Conservation (phyloP, 2,797 vertebrate genomes). For the Pseudomugil gertrudae region DNA sequence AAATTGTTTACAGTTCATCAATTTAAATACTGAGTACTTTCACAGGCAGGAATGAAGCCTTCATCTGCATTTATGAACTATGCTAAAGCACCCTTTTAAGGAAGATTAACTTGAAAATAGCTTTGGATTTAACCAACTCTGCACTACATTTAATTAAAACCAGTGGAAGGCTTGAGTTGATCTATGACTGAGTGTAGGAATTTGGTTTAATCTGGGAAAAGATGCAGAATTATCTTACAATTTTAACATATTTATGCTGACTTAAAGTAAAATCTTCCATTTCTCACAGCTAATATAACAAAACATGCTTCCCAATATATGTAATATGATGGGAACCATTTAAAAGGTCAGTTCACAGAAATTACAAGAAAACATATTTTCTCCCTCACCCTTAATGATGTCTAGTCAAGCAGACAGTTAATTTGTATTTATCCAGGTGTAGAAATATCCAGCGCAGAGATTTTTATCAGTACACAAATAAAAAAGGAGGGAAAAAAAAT, state of each 20-base stretch:
- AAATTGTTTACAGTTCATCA: conserved; percentile 73
- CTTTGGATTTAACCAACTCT: conserved; percentile 26
- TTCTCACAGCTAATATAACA: conserved; percentile 14
- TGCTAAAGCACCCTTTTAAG: conserved; percentile 49
- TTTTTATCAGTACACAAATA: conserved; percentile 23
- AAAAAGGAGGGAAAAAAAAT: not conserved
- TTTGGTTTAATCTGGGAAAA: conserved; percentile 38
- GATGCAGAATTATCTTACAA: conserved; percentile 24
- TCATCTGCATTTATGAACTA: conserved; percentile 37
- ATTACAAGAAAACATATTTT: conserved; percentile 26
- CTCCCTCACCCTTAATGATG: conserved; percentile 4
- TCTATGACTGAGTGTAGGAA: conserved; percentile 24
- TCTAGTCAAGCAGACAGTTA: conserved; percentile 30
- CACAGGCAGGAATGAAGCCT: conserved; percentile 41
- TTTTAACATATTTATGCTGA: conserved; percentile 10
- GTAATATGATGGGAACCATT: conserved; percentile 15
- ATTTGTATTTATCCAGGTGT: conserved; percentile 21
- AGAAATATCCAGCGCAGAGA: conserved; percentile 29
- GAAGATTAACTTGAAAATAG: conserved; percentile 50
- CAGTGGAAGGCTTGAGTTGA: conserved; percentile 19
- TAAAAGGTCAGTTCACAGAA: conserved; percentile 28
- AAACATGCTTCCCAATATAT: conserved; percentile 1
- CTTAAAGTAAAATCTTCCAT: conserved; percentile 21
- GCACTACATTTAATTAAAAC: conserved; percentile 36
- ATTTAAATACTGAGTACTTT: conserved; percentile 57